Percentiles rank a stretch among this genome's conserved stretches.
Conservation (phyloP, 2,888 invertebrate species). For the Philonicus albiceps region DNA sequence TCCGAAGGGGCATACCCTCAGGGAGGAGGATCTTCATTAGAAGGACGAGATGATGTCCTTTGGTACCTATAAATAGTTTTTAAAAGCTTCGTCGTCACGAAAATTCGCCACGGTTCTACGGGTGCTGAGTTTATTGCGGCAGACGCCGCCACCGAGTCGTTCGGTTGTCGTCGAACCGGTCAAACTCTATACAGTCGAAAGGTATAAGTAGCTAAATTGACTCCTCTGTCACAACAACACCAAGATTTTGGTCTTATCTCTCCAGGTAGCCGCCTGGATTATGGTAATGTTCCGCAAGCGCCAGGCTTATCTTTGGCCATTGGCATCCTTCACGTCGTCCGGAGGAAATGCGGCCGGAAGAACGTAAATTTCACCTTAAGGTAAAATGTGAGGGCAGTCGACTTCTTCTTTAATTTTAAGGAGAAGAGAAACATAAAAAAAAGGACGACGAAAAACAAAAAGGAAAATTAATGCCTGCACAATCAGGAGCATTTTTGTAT, state of each 20-base stretch:
- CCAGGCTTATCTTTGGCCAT: background rate
- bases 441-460: background rate
- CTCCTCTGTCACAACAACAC: slow-evolving; percentile 14
- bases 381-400: background rate
- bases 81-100: background rate
- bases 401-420: background rate
- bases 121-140: background rate
- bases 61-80: background rate
- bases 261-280: background rate
- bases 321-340: slow-evolving; percentile 1
- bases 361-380: background rate
- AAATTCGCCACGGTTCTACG: background rate
- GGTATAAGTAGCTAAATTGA: background rate
- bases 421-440: background rate
- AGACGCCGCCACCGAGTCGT: background rate
- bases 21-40: background rate
- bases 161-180: background rate
- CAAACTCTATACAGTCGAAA: background rate
- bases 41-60: slow-evolving; percentile 1
- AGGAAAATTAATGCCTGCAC: background rate
- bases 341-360: slow-evolving; percentile 16
- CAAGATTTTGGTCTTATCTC: slow-evolving; percentile 13
- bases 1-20: background rate
- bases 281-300: background rate
- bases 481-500: background rate